A percentile compares a stretch with the other conserved stretches of the same genome.
phyloP scores from a whole-genome alignment of 1,140 invertebrate genomes.

The Mizuhopecten yessoensis region DNA sequence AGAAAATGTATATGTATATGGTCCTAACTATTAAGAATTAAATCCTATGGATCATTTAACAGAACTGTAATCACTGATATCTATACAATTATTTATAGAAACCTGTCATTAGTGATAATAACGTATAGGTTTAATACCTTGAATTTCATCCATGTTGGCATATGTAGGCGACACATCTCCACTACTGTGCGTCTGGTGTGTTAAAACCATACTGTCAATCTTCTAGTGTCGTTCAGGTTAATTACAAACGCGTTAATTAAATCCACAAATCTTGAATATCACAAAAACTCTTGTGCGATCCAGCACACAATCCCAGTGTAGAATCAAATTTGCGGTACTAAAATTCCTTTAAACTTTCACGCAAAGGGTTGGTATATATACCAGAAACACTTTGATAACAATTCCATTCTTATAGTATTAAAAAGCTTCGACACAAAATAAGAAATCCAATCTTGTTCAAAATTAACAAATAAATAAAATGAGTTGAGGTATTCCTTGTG shows the following conservation, averaged over 20 bases:
- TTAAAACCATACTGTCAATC: background rate
- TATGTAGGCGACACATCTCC: background rate
- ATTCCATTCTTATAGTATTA: background rate
- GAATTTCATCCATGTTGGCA: slow-evolving; percentile 31
- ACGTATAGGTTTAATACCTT: background rate
- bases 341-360: background rate
- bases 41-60: too few species aligned
- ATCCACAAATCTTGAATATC: background rate
- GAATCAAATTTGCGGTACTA: background rate
- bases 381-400: background rate
- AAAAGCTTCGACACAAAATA: background rate
- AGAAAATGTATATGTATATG: too few species aligned
- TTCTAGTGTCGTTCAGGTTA: too few species aligned
- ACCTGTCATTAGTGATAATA: background rate
- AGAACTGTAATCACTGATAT: too few species aligned
- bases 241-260: background rate
- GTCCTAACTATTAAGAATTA: too few species aligned
- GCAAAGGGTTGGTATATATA: background rate
- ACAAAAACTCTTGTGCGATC: background rate
- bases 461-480: too few species aligned
- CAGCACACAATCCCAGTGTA: background rate
- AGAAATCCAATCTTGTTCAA: background rate
- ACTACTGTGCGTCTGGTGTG: slow-evolving; percentile 7
- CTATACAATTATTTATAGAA: too few species aligned
- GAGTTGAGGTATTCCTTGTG: too few species aligned